These are phyloP conservation scores for Chaetops frenatus DNA, from an alignment of 2,113 vertebrate species.

Conservation along the genomic window DNA sequence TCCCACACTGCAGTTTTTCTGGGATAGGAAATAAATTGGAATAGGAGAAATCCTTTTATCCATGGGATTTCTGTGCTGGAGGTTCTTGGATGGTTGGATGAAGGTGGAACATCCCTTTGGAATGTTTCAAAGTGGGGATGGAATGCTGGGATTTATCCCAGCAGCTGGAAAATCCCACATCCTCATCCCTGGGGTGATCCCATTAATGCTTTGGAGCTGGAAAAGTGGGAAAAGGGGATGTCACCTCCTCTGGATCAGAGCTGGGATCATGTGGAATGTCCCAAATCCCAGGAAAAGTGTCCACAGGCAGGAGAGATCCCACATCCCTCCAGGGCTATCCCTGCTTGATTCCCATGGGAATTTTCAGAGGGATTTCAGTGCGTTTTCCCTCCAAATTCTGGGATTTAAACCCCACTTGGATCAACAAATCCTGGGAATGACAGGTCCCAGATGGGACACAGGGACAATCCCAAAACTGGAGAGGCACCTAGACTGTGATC, in stretches of 20 bases:
- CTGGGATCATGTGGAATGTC: neutral
- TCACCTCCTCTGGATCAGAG: neutral
- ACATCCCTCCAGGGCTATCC: neutral
- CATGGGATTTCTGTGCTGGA: fast-evolving
- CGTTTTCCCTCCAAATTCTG: neutral
- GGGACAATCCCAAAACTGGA: no score
- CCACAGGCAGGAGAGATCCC: fast-evolving
- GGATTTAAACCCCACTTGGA: neutral
- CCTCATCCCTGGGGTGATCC: neutral
- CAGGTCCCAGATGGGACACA: fast-evolving
- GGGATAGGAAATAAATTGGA: fast-evolving
- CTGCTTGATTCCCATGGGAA: fast-evolving
- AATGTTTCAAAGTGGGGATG: neutral
- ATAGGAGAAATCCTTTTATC: neutral
- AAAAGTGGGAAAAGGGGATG: neutral
- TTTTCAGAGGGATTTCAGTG: neutral
- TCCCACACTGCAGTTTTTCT: fast-evolving
- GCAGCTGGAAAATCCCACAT: fast-evolving
- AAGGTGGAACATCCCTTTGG: neutral
- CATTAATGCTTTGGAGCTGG: neutral
- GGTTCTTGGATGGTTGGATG: neutral
- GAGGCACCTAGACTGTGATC: neutral
- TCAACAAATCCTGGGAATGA: fast-evolving
- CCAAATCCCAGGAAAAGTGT: neutral
- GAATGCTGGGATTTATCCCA: neutral